Conservation (phyloP, 2,113 vertebrate genomes). For the Probosciger aterrimus region DNA sequence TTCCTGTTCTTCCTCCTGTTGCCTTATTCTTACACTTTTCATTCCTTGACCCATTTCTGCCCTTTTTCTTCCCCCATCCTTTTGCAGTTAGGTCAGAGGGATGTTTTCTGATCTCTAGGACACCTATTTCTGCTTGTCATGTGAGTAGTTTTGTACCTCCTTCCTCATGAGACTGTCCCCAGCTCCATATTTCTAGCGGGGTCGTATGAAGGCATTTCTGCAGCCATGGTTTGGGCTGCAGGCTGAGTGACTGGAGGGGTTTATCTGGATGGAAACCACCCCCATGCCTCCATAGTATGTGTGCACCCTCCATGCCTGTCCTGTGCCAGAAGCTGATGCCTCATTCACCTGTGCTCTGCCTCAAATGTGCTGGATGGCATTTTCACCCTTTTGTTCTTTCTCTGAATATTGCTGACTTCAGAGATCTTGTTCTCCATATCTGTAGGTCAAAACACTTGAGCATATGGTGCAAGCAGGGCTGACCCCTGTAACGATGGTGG, state of each 20-base stretch:
- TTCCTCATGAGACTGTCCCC: neutral
- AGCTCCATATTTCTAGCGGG: neutral
- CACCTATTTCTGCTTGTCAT: neutral
- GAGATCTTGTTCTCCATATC: neutral
- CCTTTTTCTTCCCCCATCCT: neutral
- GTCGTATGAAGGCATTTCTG: neutral
- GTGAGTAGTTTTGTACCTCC: neutral
- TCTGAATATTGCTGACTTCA: neutral
- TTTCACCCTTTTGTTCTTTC: neutral
- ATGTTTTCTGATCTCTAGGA: neutral
- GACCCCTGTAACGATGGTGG: neutral
- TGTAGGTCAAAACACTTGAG: neutral
- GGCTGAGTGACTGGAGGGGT: neutral
- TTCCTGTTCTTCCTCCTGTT: neutral
- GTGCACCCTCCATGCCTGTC: neutral
- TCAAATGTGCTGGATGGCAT: rapidly evolving
- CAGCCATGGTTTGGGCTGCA: neutral
- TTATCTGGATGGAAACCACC: neutral
- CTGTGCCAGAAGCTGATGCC: neutral
- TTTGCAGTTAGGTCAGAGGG: neutral
- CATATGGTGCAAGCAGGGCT: neutral
- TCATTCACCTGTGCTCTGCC: neutral
- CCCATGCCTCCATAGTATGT: rapidly evolving
- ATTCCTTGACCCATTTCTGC: neutral
- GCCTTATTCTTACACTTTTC: neutral